Evolutionary conservation across 2,888 invertebrate species (phyloP), one percentile per base, ranked within the genome.

Genomic region (Drosophila sordidapex): DNA sequence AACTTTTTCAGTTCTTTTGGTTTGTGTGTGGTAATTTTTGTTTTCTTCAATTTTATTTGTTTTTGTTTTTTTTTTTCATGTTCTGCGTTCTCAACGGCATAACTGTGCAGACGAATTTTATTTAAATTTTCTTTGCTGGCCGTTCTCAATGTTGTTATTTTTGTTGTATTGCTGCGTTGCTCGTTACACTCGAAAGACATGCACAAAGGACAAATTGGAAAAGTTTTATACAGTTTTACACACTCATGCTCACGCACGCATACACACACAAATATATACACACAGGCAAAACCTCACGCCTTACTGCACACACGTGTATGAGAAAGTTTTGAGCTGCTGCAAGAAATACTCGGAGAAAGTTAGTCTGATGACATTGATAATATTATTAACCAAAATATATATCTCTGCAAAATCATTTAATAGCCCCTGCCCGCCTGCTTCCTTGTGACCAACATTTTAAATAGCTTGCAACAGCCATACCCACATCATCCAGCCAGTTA

Each of bases 151-250:
- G 60, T 62, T 62, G 56, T 46, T 52, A 25, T 54, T 46, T 46
- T 27, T 66, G 63, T n/a, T 67, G 52, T 56, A 5, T 25, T 35
- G 25, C 21, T 59, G 66, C 65, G 79, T 49, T 69, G 76, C 79
- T 82, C 71, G 83, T 81, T 81, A 80, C 83, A 82, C 77, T 77
- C 69, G 63, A 81, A 83, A 83, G 83, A 81, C 83, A 81, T 76
- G 81, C 71, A 80, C 81, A 81, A 82, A 80, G 83, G 83, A 83
- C 81, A 81, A 81, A 81, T 81, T 81, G 81, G 81, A 81, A 81
- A 81, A 81, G 81, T 81, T 81, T 80, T 80, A 67, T 67, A 71
- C 74, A 76, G 62, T 68, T 80, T 71, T 64, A 73, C 59, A 82
- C 57, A 67, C 70, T 21, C 65, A 38, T 48, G 40, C 40, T 21